Evolutionary conservation across 2,113 vertebrate species (phyloP).

Genomic region (Siniperca chuatsi): DNA sequence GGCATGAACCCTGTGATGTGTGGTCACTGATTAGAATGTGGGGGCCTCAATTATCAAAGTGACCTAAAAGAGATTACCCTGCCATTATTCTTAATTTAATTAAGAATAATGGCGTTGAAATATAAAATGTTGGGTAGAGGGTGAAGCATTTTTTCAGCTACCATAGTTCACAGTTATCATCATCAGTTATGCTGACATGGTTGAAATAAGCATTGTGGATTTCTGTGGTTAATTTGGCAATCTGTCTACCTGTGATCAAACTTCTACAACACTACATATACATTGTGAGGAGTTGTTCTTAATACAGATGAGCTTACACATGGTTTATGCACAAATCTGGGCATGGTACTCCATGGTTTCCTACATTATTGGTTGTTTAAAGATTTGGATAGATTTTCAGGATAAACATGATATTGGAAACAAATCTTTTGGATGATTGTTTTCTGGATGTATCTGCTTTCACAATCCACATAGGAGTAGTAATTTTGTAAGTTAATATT

Average conservation of each 20-base stretch:
- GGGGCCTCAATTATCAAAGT: constrained; percentile 21
- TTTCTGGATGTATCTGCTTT: too few species aligned
- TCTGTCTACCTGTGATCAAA: neutral
- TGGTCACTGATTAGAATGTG: constrained; percentile 23
- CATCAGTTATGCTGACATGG: neutral
- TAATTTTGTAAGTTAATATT: neutral
- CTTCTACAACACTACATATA: neutral
- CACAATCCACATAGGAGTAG: too few species aligned
- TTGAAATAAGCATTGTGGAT: neutral
- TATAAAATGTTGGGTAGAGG: neutral
- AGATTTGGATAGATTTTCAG: neutral
- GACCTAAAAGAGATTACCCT: constrained; percentile 18
- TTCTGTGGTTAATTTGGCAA: neutral
- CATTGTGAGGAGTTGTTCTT: neutral
- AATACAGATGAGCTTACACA: neutral
- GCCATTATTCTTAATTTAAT: neutral
- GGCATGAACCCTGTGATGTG: constrained; percentile 26
- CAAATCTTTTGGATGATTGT: too few species aligned
- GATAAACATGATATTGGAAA: neutral
- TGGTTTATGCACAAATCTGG: neutral
- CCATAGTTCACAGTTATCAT: neutral
- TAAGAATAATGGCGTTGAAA: constrained; percentile 2
- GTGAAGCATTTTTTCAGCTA: neutral
- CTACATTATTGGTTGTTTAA: neutral
- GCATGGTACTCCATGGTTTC: neutral